Conservation (phyloP, 2,113 vertebrate genomes). For the Chamaea fasciata region DNA sequence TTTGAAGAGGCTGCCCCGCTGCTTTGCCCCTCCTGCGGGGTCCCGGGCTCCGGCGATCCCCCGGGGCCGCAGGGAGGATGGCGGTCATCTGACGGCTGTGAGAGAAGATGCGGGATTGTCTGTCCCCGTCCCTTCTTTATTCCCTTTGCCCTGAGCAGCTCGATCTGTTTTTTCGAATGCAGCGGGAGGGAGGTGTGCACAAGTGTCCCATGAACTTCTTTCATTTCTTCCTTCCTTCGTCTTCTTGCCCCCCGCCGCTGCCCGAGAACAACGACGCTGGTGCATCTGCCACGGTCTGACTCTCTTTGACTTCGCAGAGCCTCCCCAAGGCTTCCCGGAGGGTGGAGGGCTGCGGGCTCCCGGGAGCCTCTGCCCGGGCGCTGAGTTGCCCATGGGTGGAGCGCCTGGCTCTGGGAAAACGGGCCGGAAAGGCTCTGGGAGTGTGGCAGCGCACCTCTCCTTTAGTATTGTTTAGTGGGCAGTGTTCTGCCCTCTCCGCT, state of each 20-base stretch:
- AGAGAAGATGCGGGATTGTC: neutral
- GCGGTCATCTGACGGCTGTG: accelerated
- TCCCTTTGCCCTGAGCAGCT: neutral
- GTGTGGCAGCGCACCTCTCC: accelerated
- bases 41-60: neutral
- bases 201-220: neutral
- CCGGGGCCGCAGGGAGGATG: neutral
- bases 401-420: neutral
- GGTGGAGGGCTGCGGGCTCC: neutral
- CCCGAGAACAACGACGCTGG: neutral
- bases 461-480: neutral
- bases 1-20: neutral
- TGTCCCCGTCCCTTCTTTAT: neutral
- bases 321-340: too few relatives aligned
- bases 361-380: accelerated
- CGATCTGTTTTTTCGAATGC: neutral
- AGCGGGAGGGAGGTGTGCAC: neutral
- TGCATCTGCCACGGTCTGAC: neutral
- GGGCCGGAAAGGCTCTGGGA: neutral
- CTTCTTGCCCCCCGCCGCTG: neutral
- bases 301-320: too few relatives aligned
- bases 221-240: neutral
- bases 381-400: neutral
- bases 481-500: accelerated
- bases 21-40: neutral